Conservation (phyloP, 2,888 invertebrate genomes). For the Margaritifera margaritifera region DNA sequence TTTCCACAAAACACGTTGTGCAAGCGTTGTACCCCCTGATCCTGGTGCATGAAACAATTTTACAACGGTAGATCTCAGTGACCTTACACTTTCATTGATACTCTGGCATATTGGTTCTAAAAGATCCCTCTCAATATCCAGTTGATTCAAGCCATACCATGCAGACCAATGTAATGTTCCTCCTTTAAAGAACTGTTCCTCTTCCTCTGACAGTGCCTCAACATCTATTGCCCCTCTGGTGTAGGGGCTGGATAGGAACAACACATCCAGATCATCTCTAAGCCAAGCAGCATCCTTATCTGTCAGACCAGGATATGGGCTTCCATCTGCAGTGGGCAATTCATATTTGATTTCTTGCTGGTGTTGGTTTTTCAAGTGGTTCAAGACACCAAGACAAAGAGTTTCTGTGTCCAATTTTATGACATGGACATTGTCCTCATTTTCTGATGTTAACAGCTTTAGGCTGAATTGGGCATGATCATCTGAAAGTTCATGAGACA, state of each 20-base stretch:
- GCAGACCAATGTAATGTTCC: constrained; percentile 32
- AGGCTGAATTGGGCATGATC: constrained; percentile 2
- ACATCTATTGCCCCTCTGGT: constrained; percentile 9
- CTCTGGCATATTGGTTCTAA: constrained; percentile 5
- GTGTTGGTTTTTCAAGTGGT: neutral
- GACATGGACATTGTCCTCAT: constrained; percentile 7
- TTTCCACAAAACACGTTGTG: constrained; percentile 34
- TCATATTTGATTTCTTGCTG: constrained; percentile 6
- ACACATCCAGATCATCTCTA: constrained; percentile 37
- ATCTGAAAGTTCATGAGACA: constrained; percentile 3
- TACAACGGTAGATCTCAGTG: constrained; percentile 14
- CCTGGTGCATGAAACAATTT: constrained; percentile 32
- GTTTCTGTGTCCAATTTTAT: constrained; percentile 6
- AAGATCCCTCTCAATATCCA: constrained; percentile 27
- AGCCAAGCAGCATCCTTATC: constrained; percentile 32
- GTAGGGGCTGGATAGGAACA: constrained; percentile 31
- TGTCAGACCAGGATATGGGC: constrained; percentile 12
- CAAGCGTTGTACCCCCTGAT: constrained; percentile 33
- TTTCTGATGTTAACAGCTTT: constrained; percentile 1
- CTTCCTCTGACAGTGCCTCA: constrained; percentile 20
- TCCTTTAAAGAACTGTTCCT: constrained; percentile 29
- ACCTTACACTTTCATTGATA: constrained; percentile 1
- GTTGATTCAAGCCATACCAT: constrained; percentile 24
- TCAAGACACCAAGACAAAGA: constrained; percentile 12
- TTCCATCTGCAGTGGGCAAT: constrained; percentile 15